A percentile compares a stretch with the other conserved stretches of the same genome.
phyloP scores from a whole-genome alignment of 2,797 vertebrate genomes.

The Tokudaia muenninki region DNA sequence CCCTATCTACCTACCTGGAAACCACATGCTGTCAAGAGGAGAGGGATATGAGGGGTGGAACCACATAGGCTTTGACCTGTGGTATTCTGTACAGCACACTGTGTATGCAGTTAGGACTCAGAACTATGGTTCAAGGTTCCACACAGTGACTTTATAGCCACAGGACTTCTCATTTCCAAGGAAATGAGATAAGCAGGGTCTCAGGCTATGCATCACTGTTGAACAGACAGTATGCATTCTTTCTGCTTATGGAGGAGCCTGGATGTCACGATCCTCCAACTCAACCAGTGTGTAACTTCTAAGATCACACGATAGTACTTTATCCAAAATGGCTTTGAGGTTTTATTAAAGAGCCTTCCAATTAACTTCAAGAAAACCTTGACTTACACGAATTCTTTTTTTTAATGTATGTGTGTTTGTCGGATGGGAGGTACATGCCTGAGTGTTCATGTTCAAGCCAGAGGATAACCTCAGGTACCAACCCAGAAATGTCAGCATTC shows the following conservation, averaged over 20 bases:
- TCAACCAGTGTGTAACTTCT: not conserved
- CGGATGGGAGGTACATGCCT: not conserved
- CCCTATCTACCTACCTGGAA: not conserved
- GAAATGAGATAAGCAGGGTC: not conserved
- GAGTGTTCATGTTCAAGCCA: not conserved
- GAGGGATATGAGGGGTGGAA: fast-evolving
- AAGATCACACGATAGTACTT: conserved; percentile 27
- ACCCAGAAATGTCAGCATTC: not conserved
- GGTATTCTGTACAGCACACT: not conserved
- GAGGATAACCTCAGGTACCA: not conserved
- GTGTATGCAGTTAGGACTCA: not conserved
- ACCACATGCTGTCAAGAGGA: fast-evolving
- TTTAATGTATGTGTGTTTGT: not conserved
- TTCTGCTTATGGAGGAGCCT: not conserved
- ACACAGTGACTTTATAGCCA: not conserved
- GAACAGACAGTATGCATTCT: not conserved
- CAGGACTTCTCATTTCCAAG: not conserved
- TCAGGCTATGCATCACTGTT: not conserved
- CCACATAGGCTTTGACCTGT: not conserved
- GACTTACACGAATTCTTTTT: not conserved
- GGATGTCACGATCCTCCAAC: not conserved
- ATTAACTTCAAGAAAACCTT: conserved; percentile 65
- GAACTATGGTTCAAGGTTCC: not conserved
- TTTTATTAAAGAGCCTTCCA: conserved; percentile 49
- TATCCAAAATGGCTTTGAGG: conserved; percentile 5